Conservation (phyloP, 2,113 vertebrate genomes). For the Clinocottus analis region DNA sequence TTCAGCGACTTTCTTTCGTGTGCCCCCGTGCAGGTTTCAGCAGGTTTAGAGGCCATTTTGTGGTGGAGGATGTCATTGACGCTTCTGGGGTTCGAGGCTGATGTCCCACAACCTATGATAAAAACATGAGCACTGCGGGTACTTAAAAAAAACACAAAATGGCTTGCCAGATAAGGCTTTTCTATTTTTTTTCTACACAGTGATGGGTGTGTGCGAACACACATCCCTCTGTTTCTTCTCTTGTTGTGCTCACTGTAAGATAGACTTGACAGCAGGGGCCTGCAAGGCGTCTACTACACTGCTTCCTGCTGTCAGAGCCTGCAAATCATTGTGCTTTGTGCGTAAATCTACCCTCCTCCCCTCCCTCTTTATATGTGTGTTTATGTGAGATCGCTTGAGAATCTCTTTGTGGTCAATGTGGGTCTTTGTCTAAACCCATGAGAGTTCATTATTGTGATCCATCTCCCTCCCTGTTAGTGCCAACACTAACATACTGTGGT, state of each 20-base stretch:
- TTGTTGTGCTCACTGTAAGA: background rate
- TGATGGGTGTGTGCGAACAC: background rate
- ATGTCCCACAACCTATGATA: background rate
- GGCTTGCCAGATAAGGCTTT: background rate
- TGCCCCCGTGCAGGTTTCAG: constrained; percentile 2
- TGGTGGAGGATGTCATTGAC: background rate
- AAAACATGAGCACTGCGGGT: background rate
- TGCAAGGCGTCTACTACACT: background rate
- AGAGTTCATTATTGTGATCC: constrained; percentile 79
- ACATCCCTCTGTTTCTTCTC: background rate
- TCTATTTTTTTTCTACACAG: background rate
- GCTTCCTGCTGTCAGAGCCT: constrained; percentile 24
- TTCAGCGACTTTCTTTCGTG: constrained; percentile 16
- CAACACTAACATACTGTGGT: constrained; percentile 59
- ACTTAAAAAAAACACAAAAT: background rate
- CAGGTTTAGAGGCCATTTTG: constrained; percentile 9
- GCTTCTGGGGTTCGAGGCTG: background rate
- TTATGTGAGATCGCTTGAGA: constrained; percentile 26
- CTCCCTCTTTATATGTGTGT: background rate
- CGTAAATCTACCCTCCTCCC: constrained; percentile 1
- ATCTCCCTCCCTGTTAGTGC: constrained; percentile 61
- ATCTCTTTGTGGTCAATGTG: constrained; percentile 55
- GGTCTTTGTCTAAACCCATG: constrained; percentile 76
- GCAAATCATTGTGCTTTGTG: constrained; percentile 19
- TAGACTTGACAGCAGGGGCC: background rate